Conservation (phyloP, 92 coral and sea anemone species). For the Micromussa lordhowensis region DNA sequence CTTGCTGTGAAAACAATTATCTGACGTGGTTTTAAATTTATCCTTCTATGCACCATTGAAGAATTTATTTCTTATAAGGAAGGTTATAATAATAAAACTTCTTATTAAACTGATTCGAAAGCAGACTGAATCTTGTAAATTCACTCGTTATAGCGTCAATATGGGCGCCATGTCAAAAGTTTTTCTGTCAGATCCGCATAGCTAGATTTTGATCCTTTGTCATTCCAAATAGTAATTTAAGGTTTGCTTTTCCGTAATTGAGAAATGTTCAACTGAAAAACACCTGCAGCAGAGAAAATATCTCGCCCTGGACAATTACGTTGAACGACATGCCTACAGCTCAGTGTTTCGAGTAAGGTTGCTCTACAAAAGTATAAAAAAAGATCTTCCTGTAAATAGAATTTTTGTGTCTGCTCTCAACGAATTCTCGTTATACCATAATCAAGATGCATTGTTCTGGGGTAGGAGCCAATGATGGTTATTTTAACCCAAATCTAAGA, state of each 20-base stretch:
- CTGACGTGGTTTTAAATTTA: background rate
- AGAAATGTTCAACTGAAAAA: background rate
- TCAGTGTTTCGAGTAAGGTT: background rate
- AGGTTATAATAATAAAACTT: background rate
- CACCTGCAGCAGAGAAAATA: background rate
- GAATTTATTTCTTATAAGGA: background rate
- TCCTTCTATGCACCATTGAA: background rate
- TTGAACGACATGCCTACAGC: background rate
- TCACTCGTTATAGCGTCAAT: background rate
- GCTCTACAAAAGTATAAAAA: too few relatives aligned
- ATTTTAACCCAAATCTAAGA: too few relatives aligned
- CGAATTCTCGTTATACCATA: too few relatives aligned
- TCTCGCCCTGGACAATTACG: background rate
- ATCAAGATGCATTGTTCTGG: too few relatives aligned
- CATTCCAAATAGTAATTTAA: background rate
- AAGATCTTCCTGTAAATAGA: too few relatives aligned
- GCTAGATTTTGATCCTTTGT: background rate
- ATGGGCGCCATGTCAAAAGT: background rate
- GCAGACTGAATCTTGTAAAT: background rate
- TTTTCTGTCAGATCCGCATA: too few relatives aligned
- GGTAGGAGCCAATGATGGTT: too few relatives aligned
- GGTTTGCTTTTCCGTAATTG: background rate
- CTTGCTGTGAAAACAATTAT: constrained; percentile 4
- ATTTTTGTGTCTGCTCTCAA: too few relatives aligned
- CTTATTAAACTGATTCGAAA: background rate